Evolutionary conservation across 2,888 invertebrate species (phyloP).

Genomic region (Pachydiplax longipennis): DNA sequence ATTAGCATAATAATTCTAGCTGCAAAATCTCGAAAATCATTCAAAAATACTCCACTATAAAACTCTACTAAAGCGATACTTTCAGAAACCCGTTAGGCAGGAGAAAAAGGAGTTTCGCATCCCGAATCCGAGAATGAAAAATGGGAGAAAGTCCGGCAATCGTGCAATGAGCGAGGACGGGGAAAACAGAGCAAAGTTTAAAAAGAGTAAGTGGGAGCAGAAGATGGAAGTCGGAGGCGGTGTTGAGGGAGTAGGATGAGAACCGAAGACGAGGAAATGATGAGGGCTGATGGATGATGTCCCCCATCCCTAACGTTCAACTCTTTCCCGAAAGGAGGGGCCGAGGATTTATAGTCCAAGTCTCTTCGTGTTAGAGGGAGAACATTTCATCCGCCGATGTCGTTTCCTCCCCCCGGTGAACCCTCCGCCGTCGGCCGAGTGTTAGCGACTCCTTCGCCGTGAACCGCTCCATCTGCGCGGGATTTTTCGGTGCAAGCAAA

Average conservation of each 20-base stretch:
- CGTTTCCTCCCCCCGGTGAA: too few relatives aligned
- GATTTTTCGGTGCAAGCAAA: too few relatives aligned
- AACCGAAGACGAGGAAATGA: constrained; percentile 13
- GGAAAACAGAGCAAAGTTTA: not conserved
- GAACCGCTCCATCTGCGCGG: too few relatives aligned
- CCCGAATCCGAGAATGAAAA: not conserved
- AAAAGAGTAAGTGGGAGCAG: not conserved
- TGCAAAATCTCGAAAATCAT: too few relatives aligned
- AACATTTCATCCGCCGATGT: not conserved
- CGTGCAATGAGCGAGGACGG: not conserved
- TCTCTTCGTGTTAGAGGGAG: not conserved
- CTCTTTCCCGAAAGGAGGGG: not conserved
- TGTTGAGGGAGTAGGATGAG: not conserved
- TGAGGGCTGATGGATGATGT: constrained; percentile 6
- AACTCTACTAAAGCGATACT: too few relatives aligned
- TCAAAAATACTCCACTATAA: too few relatives aligned
- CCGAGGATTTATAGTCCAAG: not conserved
- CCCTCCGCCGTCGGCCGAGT: too few relatives aligned
- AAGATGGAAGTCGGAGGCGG: not conserved
- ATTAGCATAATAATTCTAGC: too few relatives aligned
- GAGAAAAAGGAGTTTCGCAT: too few relatives aligned
- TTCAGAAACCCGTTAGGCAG: too few relatives aligned
- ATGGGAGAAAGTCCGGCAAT: not conserved
- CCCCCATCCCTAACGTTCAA: not conserved
- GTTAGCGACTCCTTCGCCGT: too few relatives aligned